Base-by-base conservation (phyloP, 2,113 vertebrate species). In the Aspidoscelis tigris region DNA sequence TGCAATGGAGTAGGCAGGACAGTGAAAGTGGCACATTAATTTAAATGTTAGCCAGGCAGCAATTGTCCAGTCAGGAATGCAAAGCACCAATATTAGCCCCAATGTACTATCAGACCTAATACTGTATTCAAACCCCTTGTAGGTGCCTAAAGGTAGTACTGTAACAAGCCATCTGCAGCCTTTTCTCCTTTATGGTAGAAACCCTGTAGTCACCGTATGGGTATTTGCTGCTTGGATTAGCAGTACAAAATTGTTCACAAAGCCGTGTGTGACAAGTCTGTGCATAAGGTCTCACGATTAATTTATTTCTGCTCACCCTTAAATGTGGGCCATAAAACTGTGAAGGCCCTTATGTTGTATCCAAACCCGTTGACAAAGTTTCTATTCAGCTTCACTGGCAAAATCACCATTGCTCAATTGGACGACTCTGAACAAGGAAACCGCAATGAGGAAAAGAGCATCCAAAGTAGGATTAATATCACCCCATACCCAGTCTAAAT, bases 361-460 rank as follows among this genome's bases (percentile, higher is more conserved):
- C 50, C 58, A 6, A 68, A 47, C 64, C 39, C 82, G 68, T 70
- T 88, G 84, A 75, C 72, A 53, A 69, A 73, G 8, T 55, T 68
- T 33, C 33, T 83, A 2, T 68, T 66, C 87, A 78, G 70, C 83
- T 82, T 80, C 83, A 43, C 78, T 83, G 74, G 50, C n/a, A 83
- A 76, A 73, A 3, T 80, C 55, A 33, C 78, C 69, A 20, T 87
- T 80, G 82, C 43, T 84, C 76, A 84, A 82, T 61, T 76, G 43
- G 76, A 88, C 82, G 88, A 58, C 41, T 82, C 41, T 80, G 86
- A 84, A 82, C 84, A 78, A 80, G 50, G 80, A 44, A 2, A 0
- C 1, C 18, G 22, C 3, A 6, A 41, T 78, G 83, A 86, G 44
- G 5, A 87, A 83, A 47, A 5, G 70, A 22, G 5, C 7, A 41